Evolutionary conservation across 2,113 vertebrate species (phyloP).

Genomic region (Turdus rufiventris): DNA sequence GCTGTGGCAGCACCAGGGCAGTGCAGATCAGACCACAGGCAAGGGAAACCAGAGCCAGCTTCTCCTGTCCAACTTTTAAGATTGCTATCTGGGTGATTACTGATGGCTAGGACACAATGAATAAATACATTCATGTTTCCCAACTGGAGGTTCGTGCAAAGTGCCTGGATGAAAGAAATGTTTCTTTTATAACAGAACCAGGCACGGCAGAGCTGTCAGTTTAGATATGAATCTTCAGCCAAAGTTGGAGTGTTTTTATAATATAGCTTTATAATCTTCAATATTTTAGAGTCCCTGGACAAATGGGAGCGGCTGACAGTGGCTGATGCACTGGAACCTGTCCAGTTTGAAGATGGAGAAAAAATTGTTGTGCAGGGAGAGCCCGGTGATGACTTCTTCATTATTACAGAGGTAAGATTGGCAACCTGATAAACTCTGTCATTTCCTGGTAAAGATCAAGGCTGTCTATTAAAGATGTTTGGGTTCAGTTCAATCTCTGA

Average conservation of each 20-base stretch:
- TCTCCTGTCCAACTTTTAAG: slow-evolving; percentile 15
- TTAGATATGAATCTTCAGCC: background rate
- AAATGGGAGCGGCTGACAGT: slow-evolving; percentile 97
- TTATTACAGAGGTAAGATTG: slow-evolving; percentile 91
- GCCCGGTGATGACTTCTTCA: slow-evolving; percentile 94
- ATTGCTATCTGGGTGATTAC: slow-evolving; percentile 31
- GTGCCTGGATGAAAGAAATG: slow-evolving; percentile 42
- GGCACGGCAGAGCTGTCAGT: slow-evolving; percentile 16
- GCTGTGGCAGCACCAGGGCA: background rate
- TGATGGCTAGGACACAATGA: slow-evolving; percentile 1
- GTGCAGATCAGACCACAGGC: background rate
- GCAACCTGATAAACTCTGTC: background rate
- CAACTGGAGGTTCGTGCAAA: slow-evolving; percentile 28
- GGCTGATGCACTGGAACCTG: slow-evolving; percentile 91
- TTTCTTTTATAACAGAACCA: slow-evolving; percentile 47
- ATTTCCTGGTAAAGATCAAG: slow-evolving; percentile 20
- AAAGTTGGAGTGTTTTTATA: slow-evolving; percentile 24
- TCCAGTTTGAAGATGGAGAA: slow-evolving; percentile 95
- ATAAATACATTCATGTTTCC: slow-evolving; percentile 40
- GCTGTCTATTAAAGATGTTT: background rate
- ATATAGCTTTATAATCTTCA: slow-evolving; percentile 13
- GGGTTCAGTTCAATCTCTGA: background rate
- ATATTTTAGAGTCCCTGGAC: slow-evolving; percentile 87
- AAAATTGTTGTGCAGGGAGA: slow-evolving; percentile 96
- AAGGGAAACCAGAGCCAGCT: background rate